phyloP scores from a whole-genome alignment of 2,113 vertebrate genomes.

The Taxidea taxus region DNA sequence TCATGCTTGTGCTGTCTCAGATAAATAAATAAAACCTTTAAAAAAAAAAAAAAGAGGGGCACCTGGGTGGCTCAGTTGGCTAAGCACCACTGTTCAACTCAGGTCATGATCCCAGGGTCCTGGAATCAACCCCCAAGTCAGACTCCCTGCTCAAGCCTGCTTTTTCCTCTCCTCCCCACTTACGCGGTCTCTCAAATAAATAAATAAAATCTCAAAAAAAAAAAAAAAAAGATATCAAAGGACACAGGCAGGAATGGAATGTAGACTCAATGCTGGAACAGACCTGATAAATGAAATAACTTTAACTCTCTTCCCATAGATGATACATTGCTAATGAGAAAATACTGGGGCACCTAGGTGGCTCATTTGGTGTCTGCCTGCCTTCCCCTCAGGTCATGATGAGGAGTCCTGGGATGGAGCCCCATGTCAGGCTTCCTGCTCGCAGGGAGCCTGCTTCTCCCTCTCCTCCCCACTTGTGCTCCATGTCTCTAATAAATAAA shows the following conservation, averaged over 20 bases:
- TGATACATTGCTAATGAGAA: not conserved
- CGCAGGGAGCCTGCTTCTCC: too few relatives aligned
- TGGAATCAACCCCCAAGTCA: not conserved
- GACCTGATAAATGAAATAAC: not conserved
- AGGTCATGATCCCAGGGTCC: not conserved
- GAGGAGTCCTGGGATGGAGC: not conserved
- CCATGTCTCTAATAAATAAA: not conserved
- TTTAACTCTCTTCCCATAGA: not conserved
- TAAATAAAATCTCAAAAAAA: not conserved
- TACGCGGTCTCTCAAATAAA: not conserved
- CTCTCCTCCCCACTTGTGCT: not conserved
- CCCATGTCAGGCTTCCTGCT: not conserved
- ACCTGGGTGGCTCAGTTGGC: not conserved
- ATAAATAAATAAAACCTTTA: not conserved
- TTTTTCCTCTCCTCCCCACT: not conserved
- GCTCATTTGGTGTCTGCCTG: not conserved
- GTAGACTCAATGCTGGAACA: not conserved
- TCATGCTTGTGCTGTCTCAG: too few relatives aligned
- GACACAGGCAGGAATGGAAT: not conserved
- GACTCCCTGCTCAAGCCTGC: not conserved
- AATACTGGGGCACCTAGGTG: not conserved
- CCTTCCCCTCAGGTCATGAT: not conserved
- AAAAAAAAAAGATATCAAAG: not conserved
- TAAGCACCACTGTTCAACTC: not conserved
- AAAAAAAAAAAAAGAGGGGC: not conserved